Conservation (phyloP, 2,888 invertebrate species). For the Tricholauxania praeusta region DNA sequence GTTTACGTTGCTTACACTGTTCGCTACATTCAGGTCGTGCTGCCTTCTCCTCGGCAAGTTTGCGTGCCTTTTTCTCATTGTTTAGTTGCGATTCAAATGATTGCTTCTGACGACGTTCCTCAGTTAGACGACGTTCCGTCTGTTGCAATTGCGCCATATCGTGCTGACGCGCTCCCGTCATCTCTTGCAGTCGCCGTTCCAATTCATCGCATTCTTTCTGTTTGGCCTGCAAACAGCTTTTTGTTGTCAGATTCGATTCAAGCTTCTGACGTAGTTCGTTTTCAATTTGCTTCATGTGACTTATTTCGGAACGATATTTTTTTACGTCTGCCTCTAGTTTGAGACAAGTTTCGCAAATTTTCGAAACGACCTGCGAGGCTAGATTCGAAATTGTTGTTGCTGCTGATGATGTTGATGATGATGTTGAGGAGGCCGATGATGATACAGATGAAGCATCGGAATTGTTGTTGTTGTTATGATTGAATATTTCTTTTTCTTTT, state of each 20-base stretch:
- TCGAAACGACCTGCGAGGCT: conserved; percentile 66
- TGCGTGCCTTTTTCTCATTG: conserved; percentile 80
- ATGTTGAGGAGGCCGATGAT: conserved; percentile 57
- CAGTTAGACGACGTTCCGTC: conserved; percentile 85
- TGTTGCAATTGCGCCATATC: conserved; percentile 82
- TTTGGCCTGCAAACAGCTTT: conserved; percentile 83
- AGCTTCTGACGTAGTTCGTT: conserved; percentile 68
- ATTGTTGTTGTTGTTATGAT: conserved; percentile 41
- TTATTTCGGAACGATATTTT: conserved; percentile 66
- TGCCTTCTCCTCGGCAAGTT: conserved; percentile 69
- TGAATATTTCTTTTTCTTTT: conserved; percentile 34
- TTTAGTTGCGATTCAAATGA: conserved; percentile 80
- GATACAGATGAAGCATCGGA: conserved; percentile 48
- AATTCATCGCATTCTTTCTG: conserved; percentile 84
- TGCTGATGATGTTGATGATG: conserved; percentile 59
- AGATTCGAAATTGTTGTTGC: conserved; percentile 62
- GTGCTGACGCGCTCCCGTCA: conserved; percentile 78
- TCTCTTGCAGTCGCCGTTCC: conserved; percentile 84
- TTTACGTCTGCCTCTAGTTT: conserved; percentile 67
- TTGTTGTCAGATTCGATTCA: conserved; percentile 74
- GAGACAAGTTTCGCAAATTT: conserved; percentile 67
- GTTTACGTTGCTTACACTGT: conserved; percentile 74
- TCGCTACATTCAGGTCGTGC: conserved; percentile 75
- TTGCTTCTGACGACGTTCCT: conserved; percentile 82
- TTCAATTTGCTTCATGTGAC: conserved; percentile 68